Base-by-base conservation (phyloP, 1,140 invertebrate species). In the Octopus sinensis region DNA sequence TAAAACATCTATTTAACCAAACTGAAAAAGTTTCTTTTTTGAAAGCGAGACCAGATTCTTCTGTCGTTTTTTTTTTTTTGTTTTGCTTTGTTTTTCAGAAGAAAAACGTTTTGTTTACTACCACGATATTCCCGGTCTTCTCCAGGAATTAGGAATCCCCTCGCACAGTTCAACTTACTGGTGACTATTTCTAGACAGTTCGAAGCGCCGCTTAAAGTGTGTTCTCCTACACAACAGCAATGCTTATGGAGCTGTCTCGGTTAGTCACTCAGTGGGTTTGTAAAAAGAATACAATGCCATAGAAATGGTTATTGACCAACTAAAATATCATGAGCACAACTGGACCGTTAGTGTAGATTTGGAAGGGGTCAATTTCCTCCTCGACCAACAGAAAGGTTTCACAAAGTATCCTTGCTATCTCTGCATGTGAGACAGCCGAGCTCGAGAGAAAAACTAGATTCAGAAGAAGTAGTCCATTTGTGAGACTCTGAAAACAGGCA, bases 111-210 rank as follows among this genome's bases (percentile, higher is more conserved):
- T 68, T 68, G 62, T 68, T 68, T 68, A 23, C 62, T 68, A n/a
- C 62, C 62, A 68, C 62, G 62, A 68, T 68, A 68, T 68, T 68
- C 62, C 62, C 9, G 62, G 62, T 68, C 62, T 68, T 68, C 62
- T 68, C 62, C 62, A 68, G 62, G n/a, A 12, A 68, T 68, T 68
- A 68, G 62, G n/a, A 9, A 68, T 68, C n/a, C 62, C 62, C 9
- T 68, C 62, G 9, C n/a, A 68, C 62, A 68, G n/a, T 68, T n/a
- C 62, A 68, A 9, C 62, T 68, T 9, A 68, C 9, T 68, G 62
- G 62, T n/a, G 62, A 68, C 62, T 68, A 68, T 68, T 68, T 68
- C 62, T 68, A 68, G 62, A 68, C n/a, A 68, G 62, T n/a, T 68
- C 62, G 9, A 68, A 68, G 62, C 62, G n/a, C 62, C 9, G 62